phyloP scores from a whole-genome alignment of 2,888 invertebrate genomes.

The Acronicta psi region DNA sequence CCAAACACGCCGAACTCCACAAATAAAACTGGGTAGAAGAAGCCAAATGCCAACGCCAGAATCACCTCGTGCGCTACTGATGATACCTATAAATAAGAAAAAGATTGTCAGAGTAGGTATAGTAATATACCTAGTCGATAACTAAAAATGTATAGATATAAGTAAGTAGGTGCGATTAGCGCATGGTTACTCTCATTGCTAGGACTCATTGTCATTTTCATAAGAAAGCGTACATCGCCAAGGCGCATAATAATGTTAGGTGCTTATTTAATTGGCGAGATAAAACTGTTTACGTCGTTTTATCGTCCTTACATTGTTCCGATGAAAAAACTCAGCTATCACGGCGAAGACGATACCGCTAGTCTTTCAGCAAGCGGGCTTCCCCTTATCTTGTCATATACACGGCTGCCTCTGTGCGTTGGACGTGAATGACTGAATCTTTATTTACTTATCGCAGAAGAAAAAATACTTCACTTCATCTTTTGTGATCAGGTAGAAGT shows the following conservation, averaged over 20 bases:
- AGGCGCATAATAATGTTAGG: constrained; percentile 1
- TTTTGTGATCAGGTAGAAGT: constrained; percentile 24
- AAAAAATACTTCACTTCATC: constrained; percentile 21
- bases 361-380: constrained; percentile 25
- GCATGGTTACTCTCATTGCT: too few relatives aligned
- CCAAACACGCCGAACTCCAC: constrained; percentile 93
- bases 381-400: constrained; percentile 56
- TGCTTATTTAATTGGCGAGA: constrained; percentile 6
- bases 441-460: constrained; percentile 43
- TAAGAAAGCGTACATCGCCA: too few relatives aligned
- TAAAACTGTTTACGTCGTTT: constrained; percentile 36
- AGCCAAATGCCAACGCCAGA: constrained; percentile 93
- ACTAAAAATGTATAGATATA: too few relatives aligned
- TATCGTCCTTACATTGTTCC: constrained; percentile 43
- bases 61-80: constrained; percentile 97
- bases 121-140: too few relatives aligned
- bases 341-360: constrained; percentile 32
- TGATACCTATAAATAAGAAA: constrained; percentile 88
- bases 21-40: constrained; percentile 96
- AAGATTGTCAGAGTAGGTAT: neutral
- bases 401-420: constrained; percentile 46
- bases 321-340: constrained; percentile 25
- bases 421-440: constrained; percentile 39
- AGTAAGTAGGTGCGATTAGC: too few relatives aligned
- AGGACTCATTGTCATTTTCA: too few relatives aligned